Base-by-base conservation (phyloP, 2,113 vertebrate genomes). In the Spea multiplicata region DNA sequence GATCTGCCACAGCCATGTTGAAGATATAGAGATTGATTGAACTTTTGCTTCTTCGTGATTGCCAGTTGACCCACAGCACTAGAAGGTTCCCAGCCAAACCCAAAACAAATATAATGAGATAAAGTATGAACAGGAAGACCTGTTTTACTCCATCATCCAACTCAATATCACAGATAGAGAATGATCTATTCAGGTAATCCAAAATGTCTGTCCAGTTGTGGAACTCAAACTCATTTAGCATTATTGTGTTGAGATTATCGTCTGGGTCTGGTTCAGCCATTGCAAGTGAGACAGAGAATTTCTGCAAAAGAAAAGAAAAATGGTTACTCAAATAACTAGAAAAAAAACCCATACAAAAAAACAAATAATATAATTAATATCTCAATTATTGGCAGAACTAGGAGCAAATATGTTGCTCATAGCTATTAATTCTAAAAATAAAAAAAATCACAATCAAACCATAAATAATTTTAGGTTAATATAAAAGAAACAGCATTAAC, bases 51-150 rank as follows among this genome's bases (percentile, higher is more conserved):
- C 85, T 91, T 2, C 93, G 83, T 0, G 90, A 85, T 5, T 93
- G 93, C 96, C 96, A 98, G 91, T 95, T 97, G 71, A 98, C 94
- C 84, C 93, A 97, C 44, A 99, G 76, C 44, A 97, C 96, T 0
- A 97, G 85, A 2, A 84, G 57, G 82, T 98, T 99, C 85, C 95
- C 94, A 85, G 93, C 90, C 85, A 99, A 84, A 71, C 96, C 97
- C n/a, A 92, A 90, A 86, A 96, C 85, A 3, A 98, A 97, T 82
- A 96, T 84, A 84, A 92, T 65, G 4, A 98, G 90, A 85, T 97
- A 96, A 80, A 98, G 84, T 44, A 96, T 86, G 82, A 98, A 97
- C 78, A 98, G 93, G 66, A 84, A 71, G 5, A 96, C 91, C 0
- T 91, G 87, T 50, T 93, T 94, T 75, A 85, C 65, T 4, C 87